Percentiles rank a stretch among this genome's conserved stretches.
Conservation (phyloP, 2,797 vertebrate species). For the Loriculus beryllinus region DNA sequence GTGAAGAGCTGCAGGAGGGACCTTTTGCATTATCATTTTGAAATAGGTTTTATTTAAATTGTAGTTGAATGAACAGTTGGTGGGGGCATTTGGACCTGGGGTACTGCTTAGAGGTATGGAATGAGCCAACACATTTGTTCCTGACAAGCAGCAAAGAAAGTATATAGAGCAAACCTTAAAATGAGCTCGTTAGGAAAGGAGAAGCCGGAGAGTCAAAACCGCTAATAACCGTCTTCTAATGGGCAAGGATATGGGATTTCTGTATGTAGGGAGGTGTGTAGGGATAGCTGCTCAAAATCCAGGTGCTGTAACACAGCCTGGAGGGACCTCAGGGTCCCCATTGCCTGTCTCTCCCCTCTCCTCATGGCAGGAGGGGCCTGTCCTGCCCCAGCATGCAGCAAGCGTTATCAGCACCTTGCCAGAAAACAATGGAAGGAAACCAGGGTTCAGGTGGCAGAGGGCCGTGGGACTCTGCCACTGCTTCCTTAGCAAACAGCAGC, state of each 20-base stretch:
- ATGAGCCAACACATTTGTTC: background rate
- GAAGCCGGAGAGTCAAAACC: background rate
- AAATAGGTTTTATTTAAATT: background rate
- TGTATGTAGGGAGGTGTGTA: background rate
- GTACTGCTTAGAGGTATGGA: background rate
- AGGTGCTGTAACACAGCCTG: background rate
- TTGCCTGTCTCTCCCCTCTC: background rate
- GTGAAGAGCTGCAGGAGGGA: background rate
- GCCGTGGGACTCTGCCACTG: background rate
- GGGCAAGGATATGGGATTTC: background rate
- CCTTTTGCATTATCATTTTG: background rate
- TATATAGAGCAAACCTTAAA: background rate
- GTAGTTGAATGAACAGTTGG: background rate
- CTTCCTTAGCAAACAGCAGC: slow-evolving; percentile 16
- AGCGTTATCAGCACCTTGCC: background rate
- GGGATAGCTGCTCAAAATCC: background rate
- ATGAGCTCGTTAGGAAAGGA: background rate
- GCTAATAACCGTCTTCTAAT: too few species aligned
- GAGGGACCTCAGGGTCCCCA: background rate
- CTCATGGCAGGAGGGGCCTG: background rate
- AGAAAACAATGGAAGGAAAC: slow-evolving; percentile 22
- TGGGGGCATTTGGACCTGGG: background rate
- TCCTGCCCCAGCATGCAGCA: background rate
- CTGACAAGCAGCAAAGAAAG: background rate
- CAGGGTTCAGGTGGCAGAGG: background rate